These are phyloP conservation scores for Ciconia boyciana DNA, from an alignment of 2,113 vertebrate genomes.

Conservation along the genomic window DNA sequence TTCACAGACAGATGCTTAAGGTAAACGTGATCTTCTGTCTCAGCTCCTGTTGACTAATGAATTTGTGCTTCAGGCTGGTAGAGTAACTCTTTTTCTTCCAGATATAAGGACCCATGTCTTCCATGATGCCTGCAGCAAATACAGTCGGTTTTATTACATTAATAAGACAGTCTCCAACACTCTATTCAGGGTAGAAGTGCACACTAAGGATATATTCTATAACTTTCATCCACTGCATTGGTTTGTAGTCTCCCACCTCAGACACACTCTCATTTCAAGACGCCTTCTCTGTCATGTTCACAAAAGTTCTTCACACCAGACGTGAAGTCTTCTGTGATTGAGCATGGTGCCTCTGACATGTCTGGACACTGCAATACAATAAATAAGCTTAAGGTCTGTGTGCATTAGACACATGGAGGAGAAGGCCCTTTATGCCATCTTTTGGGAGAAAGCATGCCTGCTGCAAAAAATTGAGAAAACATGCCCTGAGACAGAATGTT, in stretches of 20 bases:
- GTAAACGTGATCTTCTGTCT: background rate
- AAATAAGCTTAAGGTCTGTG: background rate
- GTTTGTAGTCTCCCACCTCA: background rate
- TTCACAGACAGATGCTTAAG: background rate
- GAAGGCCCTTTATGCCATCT: background rate
- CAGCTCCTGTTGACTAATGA: background rate
- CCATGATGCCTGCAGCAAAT: background rate
- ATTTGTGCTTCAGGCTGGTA: background rate
- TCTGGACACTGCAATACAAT: background rate
- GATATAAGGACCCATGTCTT: background rate
- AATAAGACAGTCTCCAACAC: background rate
- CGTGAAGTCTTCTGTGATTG: background rate
- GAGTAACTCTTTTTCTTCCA: background rate
- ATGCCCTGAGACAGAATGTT: background rate
- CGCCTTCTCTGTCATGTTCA: background rate
- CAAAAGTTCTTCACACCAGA: background rate
- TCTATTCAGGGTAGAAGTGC: background rate
- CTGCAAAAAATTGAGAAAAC: background rate
- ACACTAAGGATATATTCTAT: background rate
- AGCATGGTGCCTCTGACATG: background rate
- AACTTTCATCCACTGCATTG: background rate
- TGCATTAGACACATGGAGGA: fast-evolving
- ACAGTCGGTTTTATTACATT: background rate
- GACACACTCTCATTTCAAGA: background rate
- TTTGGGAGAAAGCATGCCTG: background rate